Base-by-base conservation (phyloP, 2,888 invertebrate genomes). In the Melipona beecheii region DNA sequence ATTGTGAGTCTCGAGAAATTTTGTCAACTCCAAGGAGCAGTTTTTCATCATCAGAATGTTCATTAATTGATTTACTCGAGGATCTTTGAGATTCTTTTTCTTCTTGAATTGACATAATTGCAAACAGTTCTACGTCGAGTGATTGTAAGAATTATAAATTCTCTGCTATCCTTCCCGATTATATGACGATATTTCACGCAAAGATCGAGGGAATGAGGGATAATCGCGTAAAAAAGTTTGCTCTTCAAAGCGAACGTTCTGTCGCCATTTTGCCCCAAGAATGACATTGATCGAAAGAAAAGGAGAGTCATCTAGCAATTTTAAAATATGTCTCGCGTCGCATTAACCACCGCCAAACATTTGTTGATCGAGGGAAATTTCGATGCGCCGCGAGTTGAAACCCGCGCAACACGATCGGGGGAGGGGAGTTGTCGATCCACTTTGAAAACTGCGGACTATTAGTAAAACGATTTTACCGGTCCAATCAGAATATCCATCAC, bases 401-500 rank as follows among this genome's bases (percentile, higher is more conserved):
- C 56, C n/a, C 31, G 31, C 31, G 31, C 49, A 36, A 49, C 31
- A 58, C n/a, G 84, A 83, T 84, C 75, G 43, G 43, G 36, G 5
- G 36, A 1, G 9, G 43, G 9, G 75, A 78, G 68, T 72, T 75
- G 68, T 2, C 54, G 84, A 79, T 81, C 79, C 54, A 78, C 68
- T 82, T 79, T 75, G 58, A 69, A 88, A 87, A 83, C 79, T 72
- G 70, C 31, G 68, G 65, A 50, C 73, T 71, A 84, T 88, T 85
- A 88, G 81, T 75, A 79, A 87, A 77, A 70, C 86, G 82, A 88
- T 87, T 43, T 86, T 80, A 84, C 73, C 80, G 71, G 75, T 74
- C 78, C 84, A 80, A 86, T 87, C 85, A 75, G 85, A 81, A 84
- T 89, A 87, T 85, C 82, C 86, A 86, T 88, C 84, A 86, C 82